These are phyloP conservation scores for Gila orcuttii DNA, from an alignment of 2,113 vertebrate species.

Conservation along the genomic window DNA sequence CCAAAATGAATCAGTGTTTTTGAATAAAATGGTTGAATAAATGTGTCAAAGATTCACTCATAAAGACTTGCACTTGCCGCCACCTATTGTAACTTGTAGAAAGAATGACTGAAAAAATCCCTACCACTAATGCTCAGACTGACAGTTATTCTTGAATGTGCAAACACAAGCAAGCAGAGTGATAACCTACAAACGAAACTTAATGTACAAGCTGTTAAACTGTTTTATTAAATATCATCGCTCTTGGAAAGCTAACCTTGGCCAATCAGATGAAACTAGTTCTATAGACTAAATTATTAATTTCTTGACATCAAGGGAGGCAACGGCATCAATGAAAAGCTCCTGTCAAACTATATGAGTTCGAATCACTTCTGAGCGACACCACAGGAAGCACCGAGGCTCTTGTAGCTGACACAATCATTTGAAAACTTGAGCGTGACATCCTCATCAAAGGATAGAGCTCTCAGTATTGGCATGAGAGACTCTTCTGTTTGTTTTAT, in stretches of 20 bases:
- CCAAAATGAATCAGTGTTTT: too few species aligned
- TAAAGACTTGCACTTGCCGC: too few species aligned
- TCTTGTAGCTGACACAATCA: constrained; percentile 69
- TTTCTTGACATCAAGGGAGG: constrained; percentile 58
- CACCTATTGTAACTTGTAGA: background rate
- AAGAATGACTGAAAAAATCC: background rate
- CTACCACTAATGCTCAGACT: background rate
- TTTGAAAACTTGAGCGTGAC: constrained; percentile 67
- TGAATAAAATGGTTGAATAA: too few species aligned
- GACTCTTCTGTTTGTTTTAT: constrained; percentile 31
- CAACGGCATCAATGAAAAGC: constrained; percentile 34
- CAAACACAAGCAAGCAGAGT: background rate
- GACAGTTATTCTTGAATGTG: background rate
- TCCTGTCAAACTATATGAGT: constrained; percentile 64
- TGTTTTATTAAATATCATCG: background rate
- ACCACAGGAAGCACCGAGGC: constrained; percentile 53
- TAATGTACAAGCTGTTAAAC: background rate
- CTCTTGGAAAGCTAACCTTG: constrained; percentile 15
- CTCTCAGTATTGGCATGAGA: constrained; percentile 34
- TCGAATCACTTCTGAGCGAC: constrained; percentile 64
- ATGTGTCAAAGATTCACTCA: too few species aligned
- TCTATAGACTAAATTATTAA: constrained; percentile 57
- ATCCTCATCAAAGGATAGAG: constrained; percentile 71
- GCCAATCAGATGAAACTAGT: background rate
- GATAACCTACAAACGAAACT: background rate